Base-by-base conservation (phyloP, 2,888 invertebrate genomes). In the Cheilosia vulpina region DNA sequence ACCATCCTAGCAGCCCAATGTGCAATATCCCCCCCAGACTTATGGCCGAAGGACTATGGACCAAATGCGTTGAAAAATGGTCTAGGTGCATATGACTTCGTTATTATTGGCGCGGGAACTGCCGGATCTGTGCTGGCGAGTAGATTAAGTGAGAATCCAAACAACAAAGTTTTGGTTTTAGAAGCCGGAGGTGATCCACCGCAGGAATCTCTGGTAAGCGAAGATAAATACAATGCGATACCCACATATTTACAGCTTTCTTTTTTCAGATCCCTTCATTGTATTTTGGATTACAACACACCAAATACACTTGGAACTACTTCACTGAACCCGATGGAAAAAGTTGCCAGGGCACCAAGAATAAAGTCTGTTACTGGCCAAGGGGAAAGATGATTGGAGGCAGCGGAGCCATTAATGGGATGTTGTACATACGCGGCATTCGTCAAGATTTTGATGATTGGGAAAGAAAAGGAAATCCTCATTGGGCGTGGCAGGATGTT, bases 311-410 rank as follows among this genome's bases (percentile, higher is more conserved):
- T 75, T 92, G 90, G 89, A 88, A 89, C 53, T 90, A 91, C 63
- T 87, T 87, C 78, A 89, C 89, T 0, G 89, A 89, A 13, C 88
- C 88, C 1, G 89, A 89, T 81, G 68, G 88, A 0, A 87, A 87
- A 1, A 90, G 89, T 58, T 91, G 92, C 13, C 87, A 71, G 69
- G 90, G 87, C n/a, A 88, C 89, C 88, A 78, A 83, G 34, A 87
- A 87, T 4, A 88, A 87, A 6, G 88, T 89, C 13, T 92, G 91
- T 72, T 89, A 87, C 65, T 94, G 95, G 95, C 93, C 94, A 34
- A 93, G 95, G 75, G 96, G 96, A 0, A 95, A 94, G 89, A 93
- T 93, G 75, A 91, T 95, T 88, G 95, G 95, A 38, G 95, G 95
- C 9, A 93, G 93, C 0, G 94, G 94, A 60, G 93, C 93, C 2